A percentile compares a stretch with the other conserved stretches of the same genome.
These are phyloP conservation scores for Brachionus sp. DNA, from an alignment of 1,140 invertebrate species.

Conservation along the genomic window DNA sequence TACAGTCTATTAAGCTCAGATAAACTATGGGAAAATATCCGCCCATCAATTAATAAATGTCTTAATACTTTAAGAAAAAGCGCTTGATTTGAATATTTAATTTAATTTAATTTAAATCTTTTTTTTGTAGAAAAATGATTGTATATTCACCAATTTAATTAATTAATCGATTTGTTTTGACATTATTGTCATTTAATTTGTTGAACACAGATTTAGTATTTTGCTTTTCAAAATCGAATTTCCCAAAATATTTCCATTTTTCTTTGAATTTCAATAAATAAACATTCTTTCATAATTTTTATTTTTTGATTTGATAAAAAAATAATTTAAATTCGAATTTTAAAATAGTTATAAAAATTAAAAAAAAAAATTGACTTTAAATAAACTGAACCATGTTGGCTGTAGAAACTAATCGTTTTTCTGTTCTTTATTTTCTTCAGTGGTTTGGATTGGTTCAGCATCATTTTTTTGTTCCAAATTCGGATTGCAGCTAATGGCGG, in stretches of 20 bases:
- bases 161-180: constrained; percentile 1
- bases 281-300: not conserved
- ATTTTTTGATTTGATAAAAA: not conserved
- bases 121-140: not conserved
- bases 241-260: not conserved
- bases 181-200: not conserved
- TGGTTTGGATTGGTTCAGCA: not conserved
- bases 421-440: not conserved
- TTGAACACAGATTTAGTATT: not conserved
- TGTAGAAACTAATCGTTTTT: not conserved
- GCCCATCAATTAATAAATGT: not conserved
- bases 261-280: not conserved
- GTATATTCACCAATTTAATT: not conserved
- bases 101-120: not conserved
- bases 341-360: not conserved
- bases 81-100: not conserved
- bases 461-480: not conserved
- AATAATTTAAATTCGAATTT: not conserved
- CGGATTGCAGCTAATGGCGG: not conserved
- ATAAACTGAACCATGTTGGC: no score
- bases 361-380: not conserved
- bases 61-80: not conserved
- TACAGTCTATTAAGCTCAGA: not conserved
- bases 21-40: not conserved
- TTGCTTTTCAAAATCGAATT: not conserved